These are phyloP conservation scores for Drosophila pegasa DNA, from an alignment of 2,888 invertebrate genomes.

Conservation along the genomic window DNA sequence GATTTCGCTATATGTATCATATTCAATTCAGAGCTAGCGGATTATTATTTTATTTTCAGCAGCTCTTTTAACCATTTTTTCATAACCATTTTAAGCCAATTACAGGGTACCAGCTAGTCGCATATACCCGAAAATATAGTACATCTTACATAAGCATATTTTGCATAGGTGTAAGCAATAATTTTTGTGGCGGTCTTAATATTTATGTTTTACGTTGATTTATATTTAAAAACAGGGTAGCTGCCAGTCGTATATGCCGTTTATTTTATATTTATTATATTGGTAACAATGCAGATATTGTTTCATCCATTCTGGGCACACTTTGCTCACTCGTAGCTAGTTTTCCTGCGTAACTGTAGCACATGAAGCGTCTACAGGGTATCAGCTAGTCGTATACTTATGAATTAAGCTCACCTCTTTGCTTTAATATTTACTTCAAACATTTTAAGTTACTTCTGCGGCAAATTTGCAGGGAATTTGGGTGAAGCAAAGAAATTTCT, in stretches of 20 bases:
- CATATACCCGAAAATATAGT: background rate
- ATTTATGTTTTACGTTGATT: background rate
- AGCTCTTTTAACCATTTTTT: too few relatives aligned
- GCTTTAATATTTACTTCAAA: background rate
- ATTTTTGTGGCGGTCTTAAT: background rate
- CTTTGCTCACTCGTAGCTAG: background rate
- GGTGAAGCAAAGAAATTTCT: background rate
- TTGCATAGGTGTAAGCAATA: too few relatives aligned
- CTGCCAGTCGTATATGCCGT: background rate
- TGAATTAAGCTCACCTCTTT: background rate
- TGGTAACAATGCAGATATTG: too few relatives aligned
- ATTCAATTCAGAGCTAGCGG: background rate
- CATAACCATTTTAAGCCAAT: too few relatives aligned
- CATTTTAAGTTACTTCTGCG: background rate
- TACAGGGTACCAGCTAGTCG: background rate
- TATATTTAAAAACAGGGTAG: background rate
- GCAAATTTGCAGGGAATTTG: background rate
- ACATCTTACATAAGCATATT: background rate
- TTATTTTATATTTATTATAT: too few relatives aligned
- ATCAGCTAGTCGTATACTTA: background rate
- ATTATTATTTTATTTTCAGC: background rate
- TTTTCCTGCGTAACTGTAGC: background rate
- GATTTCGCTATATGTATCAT: background rate
- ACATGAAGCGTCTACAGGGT: background rate
- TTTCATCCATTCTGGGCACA: accelerated